Base-by-base conservation (phyloP, 2,113 vertebrate genomes). In the Monopterus albus region DNA sequence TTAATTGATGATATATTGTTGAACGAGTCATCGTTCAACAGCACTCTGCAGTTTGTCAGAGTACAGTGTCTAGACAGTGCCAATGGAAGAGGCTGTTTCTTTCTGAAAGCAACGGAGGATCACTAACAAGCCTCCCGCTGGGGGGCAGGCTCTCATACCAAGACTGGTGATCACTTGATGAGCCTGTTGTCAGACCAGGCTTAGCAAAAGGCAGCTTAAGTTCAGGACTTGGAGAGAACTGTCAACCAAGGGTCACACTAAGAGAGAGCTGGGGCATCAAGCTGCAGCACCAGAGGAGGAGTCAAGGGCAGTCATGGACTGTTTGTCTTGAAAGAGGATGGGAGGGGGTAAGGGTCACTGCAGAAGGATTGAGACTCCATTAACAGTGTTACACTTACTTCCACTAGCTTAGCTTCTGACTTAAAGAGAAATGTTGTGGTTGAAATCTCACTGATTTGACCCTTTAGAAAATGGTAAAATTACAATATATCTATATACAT, bases 131-230 rank as follows among this genome's bases (percentile, higher is more conserved):
- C 85, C 78, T 78, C 82, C 84, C 87, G 73, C 87, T 88, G 72
- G 69, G 75, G 81, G 75, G 72, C 53, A 55, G 66, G 73, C 78
- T 72, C 75, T 72, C 51, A 45, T 55, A 56, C 72, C 17, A 13
- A 65, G 57, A 56, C 28, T 17, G 83, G 84, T 85, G 89, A 91
- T 81, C 78, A 89, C 87, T 92, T 89, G 92, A 93, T 89, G 87
- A 73, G 83, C 67, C 79, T 88, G 77, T 91, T 87, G 84, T 86
- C 88, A 0, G 81, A 60, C 72, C 53, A 15, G 82, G 81, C 63
- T 71, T 5, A 66, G 1, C 18, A 47, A 61, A 87, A 74, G 67
- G 61, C 61, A 70, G 72, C 75, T 85, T 85, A 79, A 69, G 62
- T 70, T 81, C 65, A 77, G 70, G 83, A 72, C 55, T 78, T 0